Conservation (phyloP, 2,888 invertebrate genomes). For the Ichneumoninae sp. region DNA sequence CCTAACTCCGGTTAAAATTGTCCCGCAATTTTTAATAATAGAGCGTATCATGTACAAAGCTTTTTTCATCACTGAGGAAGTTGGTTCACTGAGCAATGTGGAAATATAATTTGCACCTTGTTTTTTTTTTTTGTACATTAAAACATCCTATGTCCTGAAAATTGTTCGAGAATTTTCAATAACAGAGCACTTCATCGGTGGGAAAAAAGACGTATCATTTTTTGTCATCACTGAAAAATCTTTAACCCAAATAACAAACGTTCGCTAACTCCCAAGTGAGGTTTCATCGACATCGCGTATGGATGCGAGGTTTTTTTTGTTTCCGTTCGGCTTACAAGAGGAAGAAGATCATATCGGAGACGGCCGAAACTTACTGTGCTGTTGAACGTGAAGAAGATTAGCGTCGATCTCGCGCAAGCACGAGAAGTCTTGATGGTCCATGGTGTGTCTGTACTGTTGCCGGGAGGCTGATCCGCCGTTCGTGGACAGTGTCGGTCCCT, state of each 20-base stretch:
- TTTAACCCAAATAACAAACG: constrained; percentile 22
- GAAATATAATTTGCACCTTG: constrained; percentile 20
- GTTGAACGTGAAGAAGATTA: constrained; percentile 72
- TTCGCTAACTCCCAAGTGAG: background rate
- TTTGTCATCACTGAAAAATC: constrained; percentile 39
- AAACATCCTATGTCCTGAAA: too few species aligned
- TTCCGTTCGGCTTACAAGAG: background rate
- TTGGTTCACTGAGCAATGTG: background rate
- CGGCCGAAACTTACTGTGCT: constrained; percentile 66
- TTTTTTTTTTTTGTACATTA: background rate
- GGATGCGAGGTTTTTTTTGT: background rate
- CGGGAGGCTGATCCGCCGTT: constrained; percentile 70
- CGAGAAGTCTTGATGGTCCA: constrained; percentile 76
- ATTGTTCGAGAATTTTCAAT: too few species aligned
- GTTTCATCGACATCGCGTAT: constrained; percentile 11
- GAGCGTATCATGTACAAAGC: background rate
- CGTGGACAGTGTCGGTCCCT: constrained; percentile 76
- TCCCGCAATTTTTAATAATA: too few species aligned
- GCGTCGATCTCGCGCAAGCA: constrained; percentile 74
- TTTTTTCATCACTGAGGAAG: constrained; percentile 35
- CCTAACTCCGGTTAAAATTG: too few species aligned
- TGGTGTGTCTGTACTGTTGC: constrained; percentile 77
- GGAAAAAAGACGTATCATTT: background rate
- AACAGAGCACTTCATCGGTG: background rate
- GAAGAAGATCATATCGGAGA: constrained; percentile 15